Conservation (phyloP, 2,888 invertebrate genomes). For the Tolmerus cingulatus region DNA sequence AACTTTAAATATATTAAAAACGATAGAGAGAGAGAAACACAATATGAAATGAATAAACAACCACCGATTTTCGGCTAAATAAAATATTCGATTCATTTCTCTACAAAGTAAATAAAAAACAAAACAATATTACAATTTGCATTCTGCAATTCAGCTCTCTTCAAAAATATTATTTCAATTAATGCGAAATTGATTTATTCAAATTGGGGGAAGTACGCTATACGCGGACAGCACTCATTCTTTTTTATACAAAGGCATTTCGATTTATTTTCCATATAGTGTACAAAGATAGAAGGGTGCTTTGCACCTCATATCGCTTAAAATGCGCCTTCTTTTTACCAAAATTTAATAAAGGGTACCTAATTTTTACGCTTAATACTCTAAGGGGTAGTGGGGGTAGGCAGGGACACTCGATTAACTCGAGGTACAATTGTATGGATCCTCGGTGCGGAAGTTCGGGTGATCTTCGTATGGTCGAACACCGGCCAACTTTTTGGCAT, state of each 20-base stretch:
- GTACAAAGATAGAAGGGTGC: background rate
- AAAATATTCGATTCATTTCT: background rate
- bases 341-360: slow-evolving; percentile 12
- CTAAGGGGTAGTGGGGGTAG: background rate
- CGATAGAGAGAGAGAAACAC: background rate
- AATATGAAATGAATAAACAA: background rate
- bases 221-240: background rate
- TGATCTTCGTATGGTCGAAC: slow-evolving; percentile 78
- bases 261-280: background rate
- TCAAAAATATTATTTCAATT: background rate
- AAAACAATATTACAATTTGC: background rate
- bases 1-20: background rate
- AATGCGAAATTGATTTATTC: background rate
- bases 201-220: background rate
- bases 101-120: background rate
- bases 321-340: background rate
- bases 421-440: slow-evolving; percentile 63
- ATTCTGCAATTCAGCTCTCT: background rate
- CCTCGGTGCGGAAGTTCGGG: slow-evolving; percentile 62
- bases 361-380: background rate
- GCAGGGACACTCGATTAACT: slow-evolving; percentile 57
- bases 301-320: background rate
- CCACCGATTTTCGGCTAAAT: background rate
- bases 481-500: slow-evolving; percentile 74
- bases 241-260: background rate